phyloP scores from a whole-genome alignment of 1,140 invertebrate species.

The Lerema accius region DNA sequence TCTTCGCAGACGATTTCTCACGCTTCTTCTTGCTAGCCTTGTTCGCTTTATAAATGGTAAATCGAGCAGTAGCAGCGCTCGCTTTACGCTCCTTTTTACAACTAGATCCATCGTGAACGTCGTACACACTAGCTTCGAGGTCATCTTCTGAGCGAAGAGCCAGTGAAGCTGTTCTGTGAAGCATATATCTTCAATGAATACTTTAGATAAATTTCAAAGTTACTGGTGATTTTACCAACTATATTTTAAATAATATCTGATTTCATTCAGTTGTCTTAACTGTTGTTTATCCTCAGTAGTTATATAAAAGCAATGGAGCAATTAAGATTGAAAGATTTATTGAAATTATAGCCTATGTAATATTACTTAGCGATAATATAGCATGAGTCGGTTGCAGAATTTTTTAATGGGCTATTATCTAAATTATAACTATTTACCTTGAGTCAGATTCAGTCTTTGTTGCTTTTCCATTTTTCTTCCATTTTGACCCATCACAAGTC shows the following conservation, averaged over 20 bases:
- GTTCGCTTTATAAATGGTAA: slow-evolving; percentile 96
- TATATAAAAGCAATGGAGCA: too few species aligned
- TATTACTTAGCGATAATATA: too few species aligned
- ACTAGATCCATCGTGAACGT: slow-evolving; percentile 64
- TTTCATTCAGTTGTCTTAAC: too few species aligned
- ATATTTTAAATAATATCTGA: too few species aligned
- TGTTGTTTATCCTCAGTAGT: too few species aligned
- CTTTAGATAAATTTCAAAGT: too few species aligned
- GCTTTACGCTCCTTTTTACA: slow-evolving; percentile 89
- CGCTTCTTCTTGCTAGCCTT: slow-evolving; percentile 97
- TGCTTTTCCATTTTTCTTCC: slow-evolving; percentile 72
- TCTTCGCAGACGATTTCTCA: slow-evolving; percentile 96
- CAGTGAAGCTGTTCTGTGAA: slow-evolving; percentile 80
- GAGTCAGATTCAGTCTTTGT: slow-evolving; percentile 54
- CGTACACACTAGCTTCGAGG: slow-evolving; percentile 60
- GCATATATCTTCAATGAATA: slow-evolving; percentile 9
- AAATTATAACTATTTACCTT: slow-evolving; percentile 48
- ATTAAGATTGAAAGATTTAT: too few species aligned
- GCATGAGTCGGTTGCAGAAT: too few species aligned
- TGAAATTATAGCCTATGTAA: too few species aligned
- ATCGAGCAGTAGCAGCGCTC: slow-evolving; percentile 86
- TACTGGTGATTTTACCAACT: too few species aligned
- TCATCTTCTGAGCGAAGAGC: slow-evolving; percentile 81
- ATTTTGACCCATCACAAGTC: slow-evolving; percentile 54
- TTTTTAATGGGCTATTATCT: too few species aligned